Evolutionary conservation across 1,140 invertebrate species (phyloP), one percentile per base, ranked within the genome.

Genomic region (Thalassaphorura encarpata): DNA sequence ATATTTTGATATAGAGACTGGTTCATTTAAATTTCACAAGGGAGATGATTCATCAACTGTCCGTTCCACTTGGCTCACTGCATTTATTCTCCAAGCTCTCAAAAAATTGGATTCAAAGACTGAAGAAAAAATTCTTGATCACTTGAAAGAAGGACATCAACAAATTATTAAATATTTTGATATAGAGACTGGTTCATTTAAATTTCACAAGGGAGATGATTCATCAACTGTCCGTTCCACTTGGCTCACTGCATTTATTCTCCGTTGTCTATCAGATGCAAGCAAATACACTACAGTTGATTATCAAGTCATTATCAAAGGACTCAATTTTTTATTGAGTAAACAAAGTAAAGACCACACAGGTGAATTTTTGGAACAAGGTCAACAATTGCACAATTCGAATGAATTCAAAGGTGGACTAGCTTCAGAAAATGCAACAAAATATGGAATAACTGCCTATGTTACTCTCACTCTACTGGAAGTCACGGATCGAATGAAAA

Each of bases 61-160:
- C 4, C 2, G 93, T 15, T 95, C 89, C 68, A 87, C 90, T 19
- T 99, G 92, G 93, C 76, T 98, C 56, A 98, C 95, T 3, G 89
- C 94, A 4, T 93, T 95, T 68, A 89, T 95, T 1, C 81, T 84
- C 0, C 82, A 36, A 36, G 8, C 33, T n/a, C n/a, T 36, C 33
- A 36, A 36, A 36, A 36, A 36, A 36, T 11, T 11, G n/a, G n/a
- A 36, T 11, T 36, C 8, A 36, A 36, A 36, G 8, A 8, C n/a
- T 36, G 8, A n/a, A 36, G n/a, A 36, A 36, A 36, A 36, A 36
- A 36, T 36, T 36, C n/a, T 36, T 36, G 8, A 8, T 11, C 33
- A 8, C 33, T 11, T 11, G 33, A 11, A n/a, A 8, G n/a, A 8
- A 36, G 33, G 8, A 36, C 8, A 36, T 11, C 33, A 11, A 36